These are phyloP conservation scores for Elgonia sp. DNA, from an alignment of 2,888 invertebrate genomes.

Conservation along the genomic window DNA sequence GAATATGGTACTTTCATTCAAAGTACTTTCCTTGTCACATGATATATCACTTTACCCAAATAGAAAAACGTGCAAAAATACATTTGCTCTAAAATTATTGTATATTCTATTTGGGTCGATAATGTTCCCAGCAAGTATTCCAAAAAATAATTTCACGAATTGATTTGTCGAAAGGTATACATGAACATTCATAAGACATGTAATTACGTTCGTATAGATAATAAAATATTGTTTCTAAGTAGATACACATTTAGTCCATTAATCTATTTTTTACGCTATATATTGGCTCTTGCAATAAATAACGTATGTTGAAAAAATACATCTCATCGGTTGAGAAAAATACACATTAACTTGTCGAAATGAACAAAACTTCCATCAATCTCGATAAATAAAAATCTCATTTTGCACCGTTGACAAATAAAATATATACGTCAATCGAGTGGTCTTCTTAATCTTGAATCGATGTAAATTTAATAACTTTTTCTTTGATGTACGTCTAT, in stretches of 20 bases:
- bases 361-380: background rate
- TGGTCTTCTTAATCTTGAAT: conserved; percentile 16
- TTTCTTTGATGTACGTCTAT: conserved; percentile 18
- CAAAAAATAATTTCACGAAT: background rate
- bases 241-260: conserved; percentile 65
- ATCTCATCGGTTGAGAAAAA: too few species aligned
- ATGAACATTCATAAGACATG: conserved; percentile 70
- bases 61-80: conserved; percentile 68
- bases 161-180: conserved; percentile 28
- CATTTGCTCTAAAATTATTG: conserved; percentile 34
- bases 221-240: conserved; percentile 68
- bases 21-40: conserved; percentile 14
- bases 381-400: conserved; percentile 25
- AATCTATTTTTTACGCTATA: conserved; percentile 55
- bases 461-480: conserved; percentile 31
- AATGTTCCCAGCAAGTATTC: background rate
- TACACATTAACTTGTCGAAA: too few species aligned
- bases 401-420: conserved; percentile 29
- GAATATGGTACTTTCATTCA: background rate
- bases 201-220: conserved; percentile 69
- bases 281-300: conserved; percentile 69
- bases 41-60: conserved; percentile 27
- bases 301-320: background rate
- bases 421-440: conserved; percentile 27
- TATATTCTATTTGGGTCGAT: conserved; percentile 18